Conservation (phyloP, 2,888 invertebrate genomes). For the Cremastinae sp. region DNA sequence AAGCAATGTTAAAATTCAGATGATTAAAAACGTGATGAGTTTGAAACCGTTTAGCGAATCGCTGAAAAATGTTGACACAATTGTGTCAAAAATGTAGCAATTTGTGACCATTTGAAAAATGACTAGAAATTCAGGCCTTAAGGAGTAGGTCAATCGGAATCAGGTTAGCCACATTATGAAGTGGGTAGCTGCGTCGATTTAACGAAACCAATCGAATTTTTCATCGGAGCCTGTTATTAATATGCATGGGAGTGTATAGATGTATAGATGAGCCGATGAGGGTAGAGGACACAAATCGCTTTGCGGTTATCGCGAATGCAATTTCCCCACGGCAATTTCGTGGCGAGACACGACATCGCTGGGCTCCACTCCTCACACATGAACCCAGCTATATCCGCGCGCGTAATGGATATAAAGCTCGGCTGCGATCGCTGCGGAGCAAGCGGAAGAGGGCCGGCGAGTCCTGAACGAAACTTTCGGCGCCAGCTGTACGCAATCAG, state of each 20-base stretch:
- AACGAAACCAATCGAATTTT: constrained; percentile 31
- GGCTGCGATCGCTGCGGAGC: neutral
- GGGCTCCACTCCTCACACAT: neutral
- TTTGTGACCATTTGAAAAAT: too few relatives aligned
- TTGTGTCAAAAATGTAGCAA: too few relatives aligned
- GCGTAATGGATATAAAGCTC: constrained; percentile 7
- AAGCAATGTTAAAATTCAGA: too few relatives aligned
- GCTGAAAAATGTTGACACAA: too few relatives aligned
- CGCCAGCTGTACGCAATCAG: constrained; percentile 74
- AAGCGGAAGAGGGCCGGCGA: constrained; percentile 10
- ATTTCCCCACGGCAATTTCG: constrained; percentile 55
- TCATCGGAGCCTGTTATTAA: constrained; percentile 33
- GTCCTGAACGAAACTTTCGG: constrained; percentile 59
- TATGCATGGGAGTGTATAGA: constrained; percentile 13
- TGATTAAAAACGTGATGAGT: too few relatives aligned
- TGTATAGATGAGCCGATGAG: constrained; percentile 12
- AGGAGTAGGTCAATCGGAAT: too few relatives aligned
- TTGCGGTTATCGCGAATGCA: constrained; percentile 57
- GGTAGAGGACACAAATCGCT: constrained; percentile 32
- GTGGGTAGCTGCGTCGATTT: constrained; percentile 2
- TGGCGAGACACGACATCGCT: constrained; percentile 50
- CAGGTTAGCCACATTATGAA: constrained; percentile 6
- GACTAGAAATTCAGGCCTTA: too few relatives aligned
- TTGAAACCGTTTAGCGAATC: too few relatives aligned
- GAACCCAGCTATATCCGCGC: constrained; percentile 15